phyloP scores from a whole-genome alignment of 2,797 vertebrate genomes.

The Dicrostonyx torquatus region DNA sequence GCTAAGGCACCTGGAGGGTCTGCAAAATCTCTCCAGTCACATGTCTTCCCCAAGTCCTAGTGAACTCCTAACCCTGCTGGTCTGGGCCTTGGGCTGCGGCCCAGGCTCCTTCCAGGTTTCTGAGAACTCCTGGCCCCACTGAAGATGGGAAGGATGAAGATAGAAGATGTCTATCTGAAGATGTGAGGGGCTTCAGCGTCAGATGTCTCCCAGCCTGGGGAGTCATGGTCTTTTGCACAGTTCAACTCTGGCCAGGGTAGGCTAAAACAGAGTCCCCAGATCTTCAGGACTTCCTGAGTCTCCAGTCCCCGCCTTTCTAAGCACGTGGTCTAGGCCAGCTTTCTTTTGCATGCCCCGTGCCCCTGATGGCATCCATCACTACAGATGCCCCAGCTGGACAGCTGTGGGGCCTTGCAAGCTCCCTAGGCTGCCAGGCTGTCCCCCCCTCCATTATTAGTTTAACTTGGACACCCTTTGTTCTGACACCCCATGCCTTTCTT shows the following conservation, averaged over 20 bases:
- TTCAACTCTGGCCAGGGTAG: background rate
- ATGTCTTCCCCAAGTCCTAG: background rate
- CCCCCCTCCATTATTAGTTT: background rate
- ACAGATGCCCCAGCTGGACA: background rate
- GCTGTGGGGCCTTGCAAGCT: background rate
- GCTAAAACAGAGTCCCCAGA: background rate
- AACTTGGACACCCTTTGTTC: slow-evolving; percentile 34
- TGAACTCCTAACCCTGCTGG: background rate
- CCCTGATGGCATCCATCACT: background rate
- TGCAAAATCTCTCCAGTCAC: background rate
- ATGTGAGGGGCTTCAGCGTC: fast-evolving
- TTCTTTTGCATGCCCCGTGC: background rate
- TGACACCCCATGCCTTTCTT: background rate
- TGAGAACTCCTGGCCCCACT: background rate
- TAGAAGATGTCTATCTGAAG: background rate
- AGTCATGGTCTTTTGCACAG: fast-evolving
- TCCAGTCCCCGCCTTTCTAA: background rate
- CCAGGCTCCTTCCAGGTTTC: background rate
- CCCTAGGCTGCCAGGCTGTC: background rate
- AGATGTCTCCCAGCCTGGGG: background rate
- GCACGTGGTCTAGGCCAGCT: background rate
- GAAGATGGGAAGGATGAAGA: no score
- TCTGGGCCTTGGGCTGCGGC: background rate
- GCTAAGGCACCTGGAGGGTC: background rate
- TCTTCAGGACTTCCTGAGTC: background rate